Percentiles rank a stretch among this genome's conserved stretches.
phyloP scores from a whole-genome alignment of 2,797 vertebrate genomes.

The Synaphobranchus kaupii region DNA sequence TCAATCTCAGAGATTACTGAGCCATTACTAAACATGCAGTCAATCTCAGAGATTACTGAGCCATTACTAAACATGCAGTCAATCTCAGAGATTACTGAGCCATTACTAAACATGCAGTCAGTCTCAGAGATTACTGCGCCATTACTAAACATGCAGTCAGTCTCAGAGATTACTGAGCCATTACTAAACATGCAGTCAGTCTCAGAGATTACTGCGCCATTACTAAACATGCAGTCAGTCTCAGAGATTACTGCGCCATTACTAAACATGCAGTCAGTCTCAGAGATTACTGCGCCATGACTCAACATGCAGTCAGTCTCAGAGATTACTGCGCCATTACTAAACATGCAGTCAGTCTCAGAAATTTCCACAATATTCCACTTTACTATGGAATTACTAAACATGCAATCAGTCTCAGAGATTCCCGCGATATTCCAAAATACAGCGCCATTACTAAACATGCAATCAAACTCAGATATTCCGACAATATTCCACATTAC shows the following conservation, averaged over 20 bases:
- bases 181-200: neutral
- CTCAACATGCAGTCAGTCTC: neutral
- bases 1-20: neutral
- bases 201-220: neutral
- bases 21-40: neutral
- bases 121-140: too few species aligned
- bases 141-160: neutral
- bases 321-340: neutral
- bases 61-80: neutral
- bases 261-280: too few species aligned
- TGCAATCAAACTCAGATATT: neutral
- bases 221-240: too few species aligned
- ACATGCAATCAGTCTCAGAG: neutral
- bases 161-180: neutral
- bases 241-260: too few species aligned
- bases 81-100: neutral
- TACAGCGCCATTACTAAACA: neutral
- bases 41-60: too few species aligned
- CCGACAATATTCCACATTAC: neutral
- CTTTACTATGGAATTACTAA: neutral
- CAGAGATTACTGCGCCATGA: neutral
- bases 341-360: neutral
- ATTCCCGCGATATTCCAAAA: neutral
- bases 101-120: neutral
- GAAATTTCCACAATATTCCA: neutral